Evolutionary conservation across 2,113 vertebrate genomes (phyloP), one percentile per base, ranked within the genome.

Genomic region (Sceloporus undulatus): DNA sequence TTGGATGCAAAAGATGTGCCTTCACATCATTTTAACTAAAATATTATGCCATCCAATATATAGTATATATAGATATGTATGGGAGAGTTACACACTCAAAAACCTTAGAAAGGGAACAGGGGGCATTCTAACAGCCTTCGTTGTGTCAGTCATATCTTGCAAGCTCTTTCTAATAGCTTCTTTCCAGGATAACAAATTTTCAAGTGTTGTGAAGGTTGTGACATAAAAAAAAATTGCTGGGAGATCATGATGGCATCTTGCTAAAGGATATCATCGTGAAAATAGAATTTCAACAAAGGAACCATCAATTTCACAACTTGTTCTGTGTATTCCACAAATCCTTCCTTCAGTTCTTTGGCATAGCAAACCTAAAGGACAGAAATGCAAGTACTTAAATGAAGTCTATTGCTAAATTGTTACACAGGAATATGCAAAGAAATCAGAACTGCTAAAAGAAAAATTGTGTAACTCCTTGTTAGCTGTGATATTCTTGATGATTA

Each of bases 251-350:
- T 23, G 56, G 38, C 2, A 38, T 38, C 4, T 77, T 29, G 54
- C 4, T 81, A 95, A 91, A 99, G 98, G 99, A 99, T 99, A 99
- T 99, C 99, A 97, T 99, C 99, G 0, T 99, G 99, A 93, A 99
- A 99, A 93, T 99, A 99, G 94, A 99, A 99, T 92, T 99, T 99
- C 88, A 99, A 94, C 79, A 99, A 96, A 6, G 99, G 98, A 87
- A 99, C 99, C 99, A 99, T 99, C 94, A 99, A 96, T 94, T 99
- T 99, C 94, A 99, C 99, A 90, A 99, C 99, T 95, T 99, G 99
- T 91, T 99, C 99, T 0, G 99, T 99, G 90, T 99, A 99, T 40
- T 99, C 99, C 80, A 99, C 99, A 90, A 99, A 99, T 54, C 98
- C 98, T 94, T 99, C 99, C 93, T 99, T 99, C 84, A 99, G 96